Percentiles rank a stretch among this genome's conserved stretches.
phyloP scores from a whole-genome alignment of 2,888 invertebrate genomes.

The Labia minor region DNA sequence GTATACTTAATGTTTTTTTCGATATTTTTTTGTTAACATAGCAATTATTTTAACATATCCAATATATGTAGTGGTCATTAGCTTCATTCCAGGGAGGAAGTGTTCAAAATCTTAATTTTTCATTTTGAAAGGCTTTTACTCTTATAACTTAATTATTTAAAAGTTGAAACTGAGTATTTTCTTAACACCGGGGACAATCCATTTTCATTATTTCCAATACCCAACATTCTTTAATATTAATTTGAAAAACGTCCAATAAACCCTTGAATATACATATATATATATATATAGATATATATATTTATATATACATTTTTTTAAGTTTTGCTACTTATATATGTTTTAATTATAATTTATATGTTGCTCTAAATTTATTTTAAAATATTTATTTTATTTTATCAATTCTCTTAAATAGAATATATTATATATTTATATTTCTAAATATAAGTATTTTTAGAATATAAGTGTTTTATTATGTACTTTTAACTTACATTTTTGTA shows the following conservation, averaged over 20 bases:
- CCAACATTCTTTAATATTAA: too few species aligned
- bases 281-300: background rate
- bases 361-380: constrained; percentile 29
- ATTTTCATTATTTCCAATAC: too few species aligned
- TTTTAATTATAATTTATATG: constrained; percentile 28
- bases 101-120: constrained; percentile 16
- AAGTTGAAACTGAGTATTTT: too few species aligned
- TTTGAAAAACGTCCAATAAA: too few species aligned
- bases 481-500: too few species aligned
- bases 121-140: constrained; percentile 21
- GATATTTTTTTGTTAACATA: constrained; percentile 28
- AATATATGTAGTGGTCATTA: constrained; percentile 31
- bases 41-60: constrained; percentile 15
- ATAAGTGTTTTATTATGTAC: too few species aligned
- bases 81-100: constrained; percentile 27
- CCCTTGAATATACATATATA: too few species aligned
- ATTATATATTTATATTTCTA: constrained; percentile 19
- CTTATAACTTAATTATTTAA: background rate
- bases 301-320: constrained; percentile 18
- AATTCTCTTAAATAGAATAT: constrained; percentile 22
- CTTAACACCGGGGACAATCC: too few species aligned
- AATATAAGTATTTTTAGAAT: constrained; percentile 15
- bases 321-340: background rate
- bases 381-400: constrained; percentile 19
- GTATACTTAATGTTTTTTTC: constrained; percentile 40